A percentile compares a stretch with the other conserved stretches of the same genome.
Evolutionary conservation across 2,797 vertebrate species (phyloP).

Genomic region (Clarias laeviceps): DNA sequence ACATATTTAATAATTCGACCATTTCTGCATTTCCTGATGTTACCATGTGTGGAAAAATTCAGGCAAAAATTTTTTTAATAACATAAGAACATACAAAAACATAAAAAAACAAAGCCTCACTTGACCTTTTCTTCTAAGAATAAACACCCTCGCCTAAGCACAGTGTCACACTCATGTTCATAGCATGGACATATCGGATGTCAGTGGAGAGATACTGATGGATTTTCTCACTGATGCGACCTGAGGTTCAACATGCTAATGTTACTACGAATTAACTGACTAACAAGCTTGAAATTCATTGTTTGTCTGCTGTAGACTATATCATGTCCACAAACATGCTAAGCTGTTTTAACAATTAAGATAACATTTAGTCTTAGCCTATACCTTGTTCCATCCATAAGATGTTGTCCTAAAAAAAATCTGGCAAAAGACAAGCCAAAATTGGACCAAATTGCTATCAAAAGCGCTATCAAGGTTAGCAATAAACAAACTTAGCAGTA

Average conservation of each 20-base stretch:
- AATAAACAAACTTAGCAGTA: not conserved
- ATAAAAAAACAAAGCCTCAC: conserved; percentile 33
- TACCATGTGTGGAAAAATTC: conserved; percentile 65
- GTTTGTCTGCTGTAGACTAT: not conserved
- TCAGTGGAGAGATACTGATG: not conserved
- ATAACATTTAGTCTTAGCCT: not conserved
- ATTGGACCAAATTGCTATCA: not conserved
- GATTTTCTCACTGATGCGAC: not conserved
- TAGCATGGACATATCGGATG: conserved; percentile 5
- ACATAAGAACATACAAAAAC: conserved; percentile 36
- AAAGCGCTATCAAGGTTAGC: not conserved
- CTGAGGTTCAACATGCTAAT: conserved; percentile 15
- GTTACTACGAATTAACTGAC: not conserved
- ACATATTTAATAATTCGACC: not conserved
- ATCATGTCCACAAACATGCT: conserved; percentile 1
- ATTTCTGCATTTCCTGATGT: conserved; percentile 47
- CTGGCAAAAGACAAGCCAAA: not conserved
- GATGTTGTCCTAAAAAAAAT: not conserved
- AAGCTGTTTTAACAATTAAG: conserved; percentile 3
- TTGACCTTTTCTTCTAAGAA: conserved; percentile 34
- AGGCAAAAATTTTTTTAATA: conserved; percentile 38
- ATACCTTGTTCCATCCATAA: not conserved
- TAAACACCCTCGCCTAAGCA: not conserved
- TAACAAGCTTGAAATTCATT: conserved; percentile 11
- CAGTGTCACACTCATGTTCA: conserved; percentile 2